Conservation (phyloP, 2,113 vertebrate genomes). For the Grammomys dolichurus region DNA sequence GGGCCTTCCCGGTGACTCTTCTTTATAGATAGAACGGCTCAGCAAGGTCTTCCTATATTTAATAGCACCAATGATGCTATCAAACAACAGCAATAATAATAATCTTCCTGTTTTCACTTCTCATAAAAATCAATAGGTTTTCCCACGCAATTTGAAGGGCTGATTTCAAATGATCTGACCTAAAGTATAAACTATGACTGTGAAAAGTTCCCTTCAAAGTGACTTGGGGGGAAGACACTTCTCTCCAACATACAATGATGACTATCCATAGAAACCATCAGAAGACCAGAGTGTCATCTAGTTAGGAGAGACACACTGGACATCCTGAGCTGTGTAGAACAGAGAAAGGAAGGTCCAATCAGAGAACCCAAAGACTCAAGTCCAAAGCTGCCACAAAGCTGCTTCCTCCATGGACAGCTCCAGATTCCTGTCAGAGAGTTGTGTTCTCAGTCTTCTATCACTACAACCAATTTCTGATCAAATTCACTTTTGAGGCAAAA, state of each 20-base stretch:
- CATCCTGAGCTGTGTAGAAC: background rate
- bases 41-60: background rate
- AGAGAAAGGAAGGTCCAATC: background rate
- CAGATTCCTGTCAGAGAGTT: background rate
- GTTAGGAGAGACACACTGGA: background rate
- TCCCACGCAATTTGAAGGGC: background rate
- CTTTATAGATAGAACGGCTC: background rate
- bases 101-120: conserved; percentile 51
- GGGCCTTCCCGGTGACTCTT: background rate
- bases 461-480: background rate
- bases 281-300: background rate
- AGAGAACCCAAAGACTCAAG: rapidly evolving
- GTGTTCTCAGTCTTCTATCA: background rate
- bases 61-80: background rate
- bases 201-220: background rate
- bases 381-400: background rate
- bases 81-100: background rate
- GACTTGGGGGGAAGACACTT: background rate
- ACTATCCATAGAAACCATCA: rapidly evolving
- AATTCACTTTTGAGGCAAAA: background rate
- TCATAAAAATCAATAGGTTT: conserved; percentile 45
- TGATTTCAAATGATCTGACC: conserved; percentile 55
- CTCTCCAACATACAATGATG: background rate
- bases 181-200: conserved; percentile 23
- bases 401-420: background rate